These are phyloP conservation scores for Galago senegalensis DNA, from an alignment of 2,797 vertebrate species.

Conservation along the genomic window DNA sequence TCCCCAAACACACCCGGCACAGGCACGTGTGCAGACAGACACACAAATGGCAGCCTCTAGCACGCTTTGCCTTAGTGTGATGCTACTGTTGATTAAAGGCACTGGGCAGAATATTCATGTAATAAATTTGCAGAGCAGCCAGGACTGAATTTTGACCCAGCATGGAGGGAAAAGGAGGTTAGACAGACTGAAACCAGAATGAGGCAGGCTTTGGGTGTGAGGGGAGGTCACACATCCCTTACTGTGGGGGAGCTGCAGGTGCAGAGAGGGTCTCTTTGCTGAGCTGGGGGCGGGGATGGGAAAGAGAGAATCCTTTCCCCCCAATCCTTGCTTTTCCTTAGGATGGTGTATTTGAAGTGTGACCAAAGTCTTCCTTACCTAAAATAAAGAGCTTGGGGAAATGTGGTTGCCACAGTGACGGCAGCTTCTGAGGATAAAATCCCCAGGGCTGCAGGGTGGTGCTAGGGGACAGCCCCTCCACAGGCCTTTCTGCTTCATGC, in stretches of 20 bases:
- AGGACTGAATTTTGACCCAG: not conserved
- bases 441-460: not conserved
- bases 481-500: not conserved
- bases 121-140: rapidly evolving
- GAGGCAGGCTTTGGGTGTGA: not conserved
- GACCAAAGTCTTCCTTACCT: not conserved
- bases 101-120: not conserved
- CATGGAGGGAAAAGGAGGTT: not conserved
- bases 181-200: not conserved
- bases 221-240: rapidly evolving
- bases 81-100: not conserved
- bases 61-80: not conserved
- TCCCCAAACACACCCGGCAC: not conserved
- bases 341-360: not conserved
- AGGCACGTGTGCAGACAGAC: not conserved
- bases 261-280: too few species aligned
- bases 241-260: rapidly evolving
- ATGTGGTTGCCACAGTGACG: not conserved
- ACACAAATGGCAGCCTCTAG: not conserved
- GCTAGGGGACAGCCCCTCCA: rapidly evolving
- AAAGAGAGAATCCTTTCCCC: not conserved
- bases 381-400: not conserved
- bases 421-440: not conserved
- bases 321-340: not conserved
- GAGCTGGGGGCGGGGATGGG: rapidly evolving